These are phyloP conservation scores for Sebastes cheni DNA, from an alignment of 2,797 vertebrate genomes.

Conservation along the genomic window DNA sequence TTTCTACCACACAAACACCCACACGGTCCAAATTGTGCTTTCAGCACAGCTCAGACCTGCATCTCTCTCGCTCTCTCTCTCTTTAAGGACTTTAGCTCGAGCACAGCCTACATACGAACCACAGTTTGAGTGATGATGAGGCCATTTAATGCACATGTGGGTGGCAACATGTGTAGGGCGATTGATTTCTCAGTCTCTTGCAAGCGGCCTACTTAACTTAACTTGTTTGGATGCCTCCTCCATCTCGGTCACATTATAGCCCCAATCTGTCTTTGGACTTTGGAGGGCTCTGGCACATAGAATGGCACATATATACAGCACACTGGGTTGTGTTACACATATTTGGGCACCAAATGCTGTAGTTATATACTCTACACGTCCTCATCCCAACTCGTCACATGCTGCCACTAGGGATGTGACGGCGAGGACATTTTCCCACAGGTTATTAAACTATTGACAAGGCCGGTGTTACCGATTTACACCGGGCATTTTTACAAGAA, in stretches of 20 bases:
- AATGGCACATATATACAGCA: neutral
- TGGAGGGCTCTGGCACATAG: slow-evolving; percentile 5
- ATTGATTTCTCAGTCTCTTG: slow-evolving; percentile 66
- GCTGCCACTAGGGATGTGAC: no score
- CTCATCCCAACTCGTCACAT: no score
- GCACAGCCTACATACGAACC: slow-evolving; percentile 56
- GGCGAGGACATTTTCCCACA: no score
- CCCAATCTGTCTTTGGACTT: slow-evolving; percentile 57
- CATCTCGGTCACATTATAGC: slow-evolving; percentile 60
- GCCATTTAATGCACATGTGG: slow-evolving; percentile 64
- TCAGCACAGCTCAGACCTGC: slow-evolving; percentile 26
- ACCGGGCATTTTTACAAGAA: no score
- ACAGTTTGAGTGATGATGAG: slow-evolving; percentile 56
- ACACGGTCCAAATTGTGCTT: slow-evolving; percentile 23
- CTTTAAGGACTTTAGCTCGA: slow-evolving; percentile 32
- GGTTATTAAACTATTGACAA: no score
- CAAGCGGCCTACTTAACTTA: slow-evolving; percentile 73
- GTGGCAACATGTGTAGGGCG: slow-evolving; percentile 65
- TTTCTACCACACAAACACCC: slow-evolving; percentile 36
- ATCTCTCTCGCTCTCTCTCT: slow-evolving; percentile 19
- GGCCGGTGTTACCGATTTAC: accelerated
- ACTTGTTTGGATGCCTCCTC: slow-evolving; percentile 60
- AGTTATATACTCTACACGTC: neutral
- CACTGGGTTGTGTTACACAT: slow-evolving; percentile 1
- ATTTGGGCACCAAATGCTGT: neutral